Evolutionary conservation across 2,888 invertebrate species (phyloP), one percentile per base, ranked within the genome.

Genomic region (Epirrhoe tristata): DNA sequence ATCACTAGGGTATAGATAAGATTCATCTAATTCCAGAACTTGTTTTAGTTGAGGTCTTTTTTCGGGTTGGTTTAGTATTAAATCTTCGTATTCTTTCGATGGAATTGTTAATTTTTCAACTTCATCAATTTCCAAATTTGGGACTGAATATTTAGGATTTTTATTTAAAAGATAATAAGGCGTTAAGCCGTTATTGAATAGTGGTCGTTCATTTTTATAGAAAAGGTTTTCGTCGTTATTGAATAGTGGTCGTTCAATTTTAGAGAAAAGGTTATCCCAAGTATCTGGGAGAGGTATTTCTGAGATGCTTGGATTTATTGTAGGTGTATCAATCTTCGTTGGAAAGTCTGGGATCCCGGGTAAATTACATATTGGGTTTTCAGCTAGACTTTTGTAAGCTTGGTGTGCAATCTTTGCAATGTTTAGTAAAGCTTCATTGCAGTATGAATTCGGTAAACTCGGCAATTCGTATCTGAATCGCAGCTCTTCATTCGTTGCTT

Each of bases 291-390:
- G 34, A 48, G 34, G 32, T 43, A 12, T 12, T 4, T 43, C 39
- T 43, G 39, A 43, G 12, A 43, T 5, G 34, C 7, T 6, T 34
- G 34, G 7, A 7, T 34, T 34, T 34, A 7, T 34, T 34, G 7
- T 24, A 16, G 54, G 36, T 50, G 36, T 14, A 2, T 55, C 51
- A 2, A 43, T 31, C 4, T 31, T 43, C 0, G 31, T 7, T 24
- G 43, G 51, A 4, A 32, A n/a, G 10, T 36, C 12, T n/a, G 55
- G 58, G 16, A 51, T 1, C 17, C 6, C 34, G 3, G 56, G 24
- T 51, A 46, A 60, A 34, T 66, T 24, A 43, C 68, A 68, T 12
- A 61, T 61, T n/a, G 64, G 64, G 14, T 65, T 64, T 36, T 51
- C 43, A 14, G 52, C 48, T 5, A 69, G 17, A 17, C 50, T 66